Evolutionary conservation across 2,888 invertebrate genomes (phyloP).

Genomic region (Acanthopleura granulata): DNA sequence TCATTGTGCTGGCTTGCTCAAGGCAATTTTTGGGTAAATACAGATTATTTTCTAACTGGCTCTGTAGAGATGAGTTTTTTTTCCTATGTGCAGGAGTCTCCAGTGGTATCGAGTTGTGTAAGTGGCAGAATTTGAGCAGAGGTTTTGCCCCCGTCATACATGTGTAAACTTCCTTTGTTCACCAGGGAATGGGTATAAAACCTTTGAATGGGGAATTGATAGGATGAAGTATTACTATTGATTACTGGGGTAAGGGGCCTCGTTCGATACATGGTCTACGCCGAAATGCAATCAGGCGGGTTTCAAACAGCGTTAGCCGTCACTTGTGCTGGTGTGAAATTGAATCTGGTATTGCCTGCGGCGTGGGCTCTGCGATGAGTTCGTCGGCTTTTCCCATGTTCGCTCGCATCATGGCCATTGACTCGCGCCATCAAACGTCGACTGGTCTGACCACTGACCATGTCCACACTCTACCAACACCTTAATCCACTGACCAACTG

Average conservation of each 20-base stretch:
- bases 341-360: background rate
- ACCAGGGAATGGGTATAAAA: slow-evolving; percentile 7
- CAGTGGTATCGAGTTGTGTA: background rate
- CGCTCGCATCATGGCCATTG: no score
- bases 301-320: background rate
- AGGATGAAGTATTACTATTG: slow-evolving; percentile 17
- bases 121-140: slow-evolving; percentile 16
- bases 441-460: no score
- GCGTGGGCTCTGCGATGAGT: no score
- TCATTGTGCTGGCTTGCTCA: background rate
- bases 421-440: no score
- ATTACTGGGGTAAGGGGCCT: slow-evolving; percentile 1
- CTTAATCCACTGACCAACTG: no score
- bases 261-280: background rate
- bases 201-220: slow-evolving; percentile 18
- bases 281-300: slow-evolving; percentile 1
- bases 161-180: slow-evolving; percentile 17
- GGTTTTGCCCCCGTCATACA: slow-evolving; percentile 4
- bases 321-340: background rate
- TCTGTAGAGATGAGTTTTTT: no score
- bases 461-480: no score
- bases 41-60: background rate
- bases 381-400: no score
- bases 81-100: no score
- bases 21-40: background rate